Conservation (phyloP, 2,113 vertebrate species). For the Pluvialis apricaria region DNA sequence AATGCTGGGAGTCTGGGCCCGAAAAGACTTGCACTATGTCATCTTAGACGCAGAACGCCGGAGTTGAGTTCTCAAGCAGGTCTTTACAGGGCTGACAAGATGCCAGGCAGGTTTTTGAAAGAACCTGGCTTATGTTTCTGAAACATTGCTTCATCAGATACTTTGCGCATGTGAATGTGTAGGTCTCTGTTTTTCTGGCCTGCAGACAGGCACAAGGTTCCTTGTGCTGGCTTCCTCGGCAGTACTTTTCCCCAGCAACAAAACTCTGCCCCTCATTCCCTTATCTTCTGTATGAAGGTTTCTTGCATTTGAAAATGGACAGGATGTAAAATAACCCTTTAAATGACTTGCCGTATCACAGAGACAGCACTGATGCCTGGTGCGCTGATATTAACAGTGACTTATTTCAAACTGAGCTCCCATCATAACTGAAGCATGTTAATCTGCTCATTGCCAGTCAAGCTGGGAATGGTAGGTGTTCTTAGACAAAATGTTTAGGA, state of each 20-base stretch:
- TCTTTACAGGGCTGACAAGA: neutral
- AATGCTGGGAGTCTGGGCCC: rapidly evolving
- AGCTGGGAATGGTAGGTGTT: constrained; percentile 51
- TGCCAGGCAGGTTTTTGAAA: neutral
- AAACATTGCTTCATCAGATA: neutral
- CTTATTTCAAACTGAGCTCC: constrained; percentile 21
- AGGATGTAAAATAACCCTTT: neutral
- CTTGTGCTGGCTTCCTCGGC: neutral
- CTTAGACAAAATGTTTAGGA: constrained; percentile 60
- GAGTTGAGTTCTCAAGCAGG: neutral
- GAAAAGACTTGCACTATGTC: neutral
- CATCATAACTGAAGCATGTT: constrained; percentile 7
- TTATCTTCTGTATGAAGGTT: neutral
- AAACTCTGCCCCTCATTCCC: neutral
- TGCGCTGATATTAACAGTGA: neutral
- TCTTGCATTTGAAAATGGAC: neutral
- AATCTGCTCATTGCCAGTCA: constrained; percentile 52
- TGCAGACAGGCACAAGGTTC: neutral
- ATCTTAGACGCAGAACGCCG: neutral
- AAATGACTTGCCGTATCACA: neutral
- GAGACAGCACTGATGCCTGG: neutral
- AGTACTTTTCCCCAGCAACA: neutral
- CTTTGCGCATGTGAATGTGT: neutral
- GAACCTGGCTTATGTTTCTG: neutral
- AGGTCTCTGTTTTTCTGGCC: neutral